Evolutionary conservation across 2,888 invertebrate species (phyloP), one percentile per base, ranked within the genome.

Genomic region (Elaeidobius kamerunicus): DNA sequence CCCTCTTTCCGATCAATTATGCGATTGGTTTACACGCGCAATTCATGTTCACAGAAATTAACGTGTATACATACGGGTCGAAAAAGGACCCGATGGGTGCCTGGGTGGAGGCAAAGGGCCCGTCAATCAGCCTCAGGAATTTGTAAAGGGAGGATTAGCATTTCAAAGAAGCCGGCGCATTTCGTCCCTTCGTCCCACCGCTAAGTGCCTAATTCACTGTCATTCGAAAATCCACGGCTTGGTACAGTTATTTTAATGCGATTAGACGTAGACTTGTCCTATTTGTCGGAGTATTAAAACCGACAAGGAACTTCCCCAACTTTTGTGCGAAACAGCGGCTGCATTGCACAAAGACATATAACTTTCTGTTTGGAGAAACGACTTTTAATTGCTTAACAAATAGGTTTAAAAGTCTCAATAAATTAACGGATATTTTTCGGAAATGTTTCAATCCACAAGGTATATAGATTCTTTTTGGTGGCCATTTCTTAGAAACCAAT

Each of bases 131-230:
- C 52, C 52, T n/a, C n/a, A n/a, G n/a, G 44, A 61, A 63, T 62
- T 57, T 67, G 66, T 66, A 69, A 67, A 61, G 63, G 54, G 58
- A n/a, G 63, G 69, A 70, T 70, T 70, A 70, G 56, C 69, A 69
- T 69, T 69, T 69, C 68, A 69, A 69, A 70, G 66, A 63, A 63
- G 60, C 63, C 67, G 65, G n/a, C n/a, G n/a, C n/a, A n/a, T n/a
- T n/a, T n/a, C n/a, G n/a, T 63, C 59, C 62, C 16, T 17, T 50
- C 65, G 67, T 67, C 67, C 67, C 63, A 67, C 68, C 67, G 64
- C 69, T 69, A 71, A 70, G 69, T 69, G 69, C 69, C 69, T 68
- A 69, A 69, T 70, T 70, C 67, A 62, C 66, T 68, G 69, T 69
- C 69, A 67, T 65, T 67, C 61, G 14, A 61, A 67, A 66, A 36